phyloP scores from a whole-genome alignment of 2,888 invertebrate species.

The Caenorhabditis sulstoni region DNA sequence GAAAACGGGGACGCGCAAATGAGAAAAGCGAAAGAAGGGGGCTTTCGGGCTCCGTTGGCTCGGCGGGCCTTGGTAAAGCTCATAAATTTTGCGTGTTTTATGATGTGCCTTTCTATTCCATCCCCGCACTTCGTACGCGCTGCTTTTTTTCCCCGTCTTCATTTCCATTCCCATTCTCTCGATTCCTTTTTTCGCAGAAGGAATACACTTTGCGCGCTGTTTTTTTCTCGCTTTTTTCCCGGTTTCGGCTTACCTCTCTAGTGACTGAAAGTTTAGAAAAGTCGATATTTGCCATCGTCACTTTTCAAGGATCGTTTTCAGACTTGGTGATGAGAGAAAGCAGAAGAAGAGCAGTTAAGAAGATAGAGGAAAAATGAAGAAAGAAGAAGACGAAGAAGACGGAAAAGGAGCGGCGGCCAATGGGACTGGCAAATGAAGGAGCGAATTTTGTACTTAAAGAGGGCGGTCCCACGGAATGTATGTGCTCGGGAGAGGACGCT shows the following conservation, averaged over 20 bases:
- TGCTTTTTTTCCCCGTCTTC: conserved; percentile 25
- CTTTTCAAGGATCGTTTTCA: no score
- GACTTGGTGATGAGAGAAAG: no score
- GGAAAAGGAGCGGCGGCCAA: neutral
- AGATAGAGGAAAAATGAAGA: neutral
- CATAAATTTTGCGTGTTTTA: conserved; percentile 55
- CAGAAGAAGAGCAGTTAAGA: no score
- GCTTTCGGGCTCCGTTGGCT: conserved; percentile 21
- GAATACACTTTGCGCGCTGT: neutral
- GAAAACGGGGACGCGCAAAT: conserved; percentile 17
- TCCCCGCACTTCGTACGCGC: conserved; percentile 8
- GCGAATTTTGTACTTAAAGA: conserved; percentile 6
- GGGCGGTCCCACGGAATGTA: conserved; percentile 5
- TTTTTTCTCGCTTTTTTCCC: no score
- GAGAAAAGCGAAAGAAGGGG: conserved; percentile 31
- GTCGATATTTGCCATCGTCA: no score
- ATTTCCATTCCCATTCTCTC: neutral
- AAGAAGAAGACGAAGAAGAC: neutral
- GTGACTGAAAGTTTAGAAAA: no score
- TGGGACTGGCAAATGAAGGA: neutral
- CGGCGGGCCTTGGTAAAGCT: conserved; percentile 31
- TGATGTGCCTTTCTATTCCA: conserved; percentile 51
- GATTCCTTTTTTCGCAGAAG: neutral
- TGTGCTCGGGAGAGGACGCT: neutral
- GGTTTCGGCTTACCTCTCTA: no score